Conservation (phyloP, 2,797 vertebrate genomes). For the Dallia pectoralis region DNA sequence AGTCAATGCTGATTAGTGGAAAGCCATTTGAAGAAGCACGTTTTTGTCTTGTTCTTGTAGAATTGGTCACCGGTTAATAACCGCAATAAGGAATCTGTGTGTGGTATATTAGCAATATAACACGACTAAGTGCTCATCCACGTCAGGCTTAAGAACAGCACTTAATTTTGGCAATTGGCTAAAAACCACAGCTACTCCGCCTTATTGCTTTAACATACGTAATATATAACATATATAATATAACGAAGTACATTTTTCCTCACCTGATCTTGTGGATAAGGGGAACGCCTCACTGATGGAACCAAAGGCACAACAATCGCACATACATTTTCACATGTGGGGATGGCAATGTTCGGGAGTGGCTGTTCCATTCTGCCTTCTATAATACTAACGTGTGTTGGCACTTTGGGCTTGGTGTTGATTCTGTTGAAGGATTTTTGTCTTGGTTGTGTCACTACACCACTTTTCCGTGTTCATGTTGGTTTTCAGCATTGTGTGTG, state of each 20-base stretch:
- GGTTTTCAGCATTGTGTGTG: slow-evolving; percentile 46
- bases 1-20: too few species aligned
- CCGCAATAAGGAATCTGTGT: too few species aligned
- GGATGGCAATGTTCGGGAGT: neutral
- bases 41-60: too few species aligned
- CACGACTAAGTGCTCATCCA: too few species aligned
- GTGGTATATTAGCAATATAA: too few species aligned
- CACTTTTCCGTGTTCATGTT: slow-evolving; percentile 26
- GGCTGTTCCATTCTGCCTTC: neutral
- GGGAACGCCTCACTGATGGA: neutral
- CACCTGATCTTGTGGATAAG: neutral
- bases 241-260: neutral
- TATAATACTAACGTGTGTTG: neutral
- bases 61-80: too few species aligned
- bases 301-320: neutral
- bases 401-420: neutral
- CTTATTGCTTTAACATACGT: too few species aligned
- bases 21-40: too few species aligned
- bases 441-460: slow-evolving; percentile 26
- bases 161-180: too few species aligned
- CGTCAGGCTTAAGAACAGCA: too few species aligned
- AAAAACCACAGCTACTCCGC: too few species aligned
- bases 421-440: neutral
- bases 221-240: too few species aligned
- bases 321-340: neutral